Evolutionary conservation across 2,888 invertebrate genomes (phyloP), one percentile per base, ranked within the genome.

Genomic region (Phyllotreta cruciferae): DNA sequence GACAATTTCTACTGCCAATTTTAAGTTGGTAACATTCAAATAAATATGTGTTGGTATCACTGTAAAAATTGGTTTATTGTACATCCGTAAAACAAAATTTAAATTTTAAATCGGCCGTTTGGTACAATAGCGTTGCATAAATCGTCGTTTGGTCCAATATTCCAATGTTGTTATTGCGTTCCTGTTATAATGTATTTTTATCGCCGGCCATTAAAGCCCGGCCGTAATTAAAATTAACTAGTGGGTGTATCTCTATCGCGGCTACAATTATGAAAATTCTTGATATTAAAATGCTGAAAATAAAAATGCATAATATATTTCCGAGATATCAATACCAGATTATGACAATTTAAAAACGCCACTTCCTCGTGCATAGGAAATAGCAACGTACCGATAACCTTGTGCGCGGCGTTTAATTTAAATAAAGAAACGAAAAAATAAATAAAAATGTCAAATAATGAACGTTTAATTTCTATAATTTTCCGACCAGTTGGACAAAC

Each of bases 351-450:
- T 57, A 39, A 47, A 49, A 24, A 49, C 14, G 34, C 24, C 47
- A 47, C 57, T 57, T 57, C 57, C 57, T 57, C 39, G 10, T 57
- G 39, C 47, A 57, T 47, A 38, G 47, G 42, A 56, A 47, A 57
- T 11, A 39, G 56, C 14, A 14, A n/a, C 34, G 14, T 38, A 39
- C 39, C 24, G 53, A 53, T 53, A 53, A 53, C 53, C 53, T 53
- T 53, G 53, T 53, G 10, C 39, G 14, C 24, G 39, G 38, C 10
- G 39, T 53, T 39, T 53, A 53, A 38, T 53, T 39, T 39, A 14
- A 53, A 39, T 53, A 53, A 53, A 53, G 39, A 53, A 53, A 37
- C 11, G 24, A 24, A 24, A 24, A 24, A 24, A 24, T 3, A 24
- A 24, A 24, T 24, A 24, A 24, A 24, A 24, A 24, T 24, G 24